Conservation (phyloP, 2,888 invertebrate genomes). For the Yponomeuta evonymella region DNA sequence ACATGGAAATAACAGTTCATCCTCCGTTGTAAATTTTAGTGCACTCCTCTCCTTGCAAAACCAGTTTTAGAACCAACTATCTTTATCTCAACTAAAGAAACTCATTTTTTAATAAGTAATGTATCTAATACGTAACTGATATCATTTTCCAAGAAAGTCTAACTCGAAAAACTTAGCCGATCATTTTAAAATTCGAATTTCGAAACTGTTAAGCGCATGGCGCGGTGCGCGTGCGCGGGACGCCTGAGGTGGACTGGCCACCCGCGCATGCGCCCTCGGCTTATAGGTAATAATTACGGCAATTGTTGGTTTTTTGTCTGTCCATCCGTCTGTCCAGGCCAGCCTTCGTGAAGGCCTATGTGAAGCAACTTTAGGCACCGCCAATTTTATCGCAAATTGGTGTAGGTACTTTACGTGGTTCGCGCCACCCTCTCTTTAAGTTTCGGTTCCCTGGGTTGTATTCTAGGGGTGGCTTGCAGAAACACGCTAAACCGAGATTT, state of each 20-base stretch:
- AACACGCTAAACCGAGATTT: no score
- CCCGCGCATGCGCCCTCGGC: slow-evolving; percentile 46
- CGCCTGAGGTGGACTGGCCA: slow-evolving; percentile 52
- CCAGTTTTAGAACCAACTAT: slow-evolving; percentile 28
- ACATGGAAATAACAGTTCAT: slow-evolving; percentile 38
- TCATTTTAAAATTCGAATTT: slow-evolving; percentile 11
- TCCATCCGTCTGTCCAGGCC: slow-evolving; percentile 41
- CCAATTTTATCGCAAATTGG: not conserved
- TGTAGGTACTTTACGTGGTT: not conserved
- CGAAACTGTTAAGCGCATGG: slow-evolving; percentile 26
- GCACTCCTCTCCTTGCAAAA: slow-evolving; percentile 30
- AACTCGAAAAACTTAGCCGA: not conserved
- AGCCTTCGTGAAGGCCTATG: slow-evolving; percentile 16
- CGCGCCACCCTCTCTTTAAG: no score
- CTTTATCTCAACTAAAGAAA: not conserved
- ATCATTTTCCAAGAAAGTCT: not conserved
- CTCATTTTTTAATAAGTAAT: not conserved
- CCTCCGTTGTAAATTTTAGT: slow-evolving; percentile 35
- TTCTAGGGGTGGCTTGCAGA: no score
- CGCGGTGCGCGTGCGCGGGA: slow-evolving; percentile 36
- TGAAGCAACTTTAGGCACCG: slow-evolving; percentile 5
- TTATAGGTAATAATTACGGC: slow-evolving; percentile 63
- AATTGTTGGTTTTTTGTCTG: slow-evolving; percentile 61
- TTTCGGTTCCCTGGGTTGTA: no score
- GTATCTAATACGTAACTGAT: not conserved